These are phyloP conservation scores for Morone chrysops DNA, from an alignment of 2,113 vertebrate genomes.

Conservation along the genomic window DNA sequence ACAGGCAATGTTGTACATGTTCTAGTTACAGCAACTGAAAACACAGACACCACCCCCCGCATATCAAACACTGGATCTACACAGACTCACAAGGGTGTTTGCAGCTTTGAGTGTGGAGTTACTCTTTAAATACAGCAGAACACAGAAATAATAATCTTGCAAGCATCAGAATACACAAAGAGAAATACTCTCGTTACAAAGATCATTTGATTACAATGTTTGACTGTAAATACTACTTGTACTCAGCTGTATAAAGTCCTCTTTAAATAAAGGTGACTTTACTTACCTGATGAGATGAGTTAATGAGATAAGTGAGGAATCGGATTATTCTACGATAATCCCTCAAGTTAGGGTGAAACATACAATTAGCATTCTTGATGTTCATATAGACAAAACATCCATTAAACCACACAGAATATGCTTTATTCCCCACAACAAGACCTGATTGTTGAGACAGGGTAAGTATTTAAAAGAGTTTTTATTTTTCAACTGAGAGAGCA, in stretches of 20 bases:
- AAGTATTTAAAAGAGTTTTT: background rate
- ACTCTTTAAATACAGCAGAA: background rate
- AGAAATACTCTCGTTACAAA: background rate
- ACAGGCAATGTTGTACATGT: too few relatives aligned
- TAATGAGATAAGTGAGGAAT: background rate
- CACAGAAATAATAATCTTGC: background rate
- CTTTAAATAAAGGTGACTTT: background rate
- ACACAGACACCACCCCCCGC: too few relatives aligned
- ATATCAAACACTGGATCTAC: too few relatives aligned
- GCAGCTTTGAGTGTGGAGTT: too few relatives aligned
- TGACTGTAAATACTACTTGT: too few relatives aligned
- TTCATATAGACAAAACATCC: slow-evolving; percentile 1
- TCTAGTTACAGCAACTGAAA: too few relatives aligned
- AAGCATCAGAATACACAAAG: background rate
- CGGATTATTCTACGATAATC: background rate
- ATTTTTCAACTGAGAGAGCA: background rate
- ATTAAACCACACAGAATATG: background rate
- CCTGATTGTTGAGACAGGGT: background rate
- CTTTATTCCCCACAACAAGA: background rate
- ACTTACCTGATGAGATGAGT: background rate
- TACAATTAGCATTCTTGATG: background rate
- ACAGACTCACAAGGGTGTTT: too few relatives aligned
- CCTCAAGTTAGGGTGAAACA: background rate
- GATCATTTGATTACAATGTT: too few relatives aligned
- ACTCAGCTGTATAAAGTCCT: background rate